Evolutionary conservation across 2,797 vertebrate species (phyloP), one percentile per base, ranked within the genome.

Genomic region (Limnodromus scolopaceus): DNA sequence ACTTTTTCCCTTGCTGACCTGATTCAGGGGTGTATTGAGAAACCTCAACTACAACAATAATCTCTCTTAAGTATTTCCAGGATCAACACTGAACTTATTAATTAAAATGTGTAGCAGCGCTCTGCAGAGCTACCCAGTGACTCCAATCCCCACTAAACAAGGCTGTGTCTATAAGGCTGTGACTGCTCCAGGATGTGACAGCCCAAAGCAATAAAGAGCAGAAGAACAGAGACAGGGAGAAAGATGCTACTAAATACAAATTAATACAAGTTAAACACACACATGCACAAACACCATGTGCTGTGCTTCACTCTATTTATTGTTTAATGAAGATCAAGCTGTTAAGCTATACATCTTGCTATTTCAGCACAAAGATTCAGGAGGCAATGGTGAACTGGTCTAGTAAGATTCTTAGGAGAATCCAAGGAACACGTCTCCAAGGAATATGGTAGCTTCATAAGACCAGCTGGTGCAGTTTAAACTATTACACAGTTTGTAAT

Each of bases 401-500:
- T 54, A 89, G 87, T n/a, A 93, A 87, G 83, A 96, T 88, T 89
- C 82, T 83, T 74, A 70, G 64, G 46, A 71, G 54, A 96, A 95
- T 75, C 72, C 69, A 92, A 89, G 66, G 66, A 84, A 34, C 27
- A 90, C 41, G 60, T 97, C 94, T 97, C 96, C 74, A 94, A 96
- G 95, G 97, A 97, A 97, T 97, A 96, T 82, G 71, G 97, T 96
- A 97, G 95, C 95, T 98, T 96, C 89, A 9, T 85, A 96, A 97
- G 85, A 93, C 75, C 97, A 98, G 97, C 94, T 98, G 96, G 94
- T 96, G 66, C 51, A 97, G 93, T 95, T 96, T 97, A 96, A 97
- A 96, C 89, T 96, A 97, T 98, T 97, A 97, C 64, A 97, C 78
- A 97, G 96, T 89, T 92, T 94, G 85, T 96, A 98, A 98, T 97